Base-by-base conservation (phyloP, 2,797 vertebrate species). In the Acridotheres tristis region DNA sequence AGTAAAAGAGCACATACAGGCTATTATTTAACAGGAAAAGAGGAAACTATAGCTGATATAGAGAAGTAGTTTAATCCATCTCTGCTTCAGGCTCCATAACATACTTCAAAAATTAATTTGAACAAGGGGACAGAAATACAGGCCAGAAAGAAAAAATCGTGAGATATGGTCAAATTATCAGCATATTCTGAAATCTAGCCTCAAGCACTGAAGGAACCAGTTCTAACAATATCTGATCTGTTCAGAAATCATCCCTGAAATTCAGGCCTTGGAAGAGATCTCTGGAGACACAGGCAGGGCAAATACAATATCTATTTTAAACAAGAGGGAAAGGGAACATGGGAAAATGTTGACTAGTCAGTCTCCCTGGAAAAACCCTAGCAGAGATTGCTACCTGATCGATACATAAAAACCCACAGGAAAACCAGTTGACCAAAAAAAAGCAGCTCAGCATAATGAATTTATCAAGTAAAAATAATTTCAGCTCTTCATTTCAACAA, bases 41-140 rank as follows among this genome's bases (percentile, higher is more conserved):
- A 68, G 5, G 50, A 94, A 54, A 88, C 11, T 69, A 34, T 71
- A 19, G 34, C 53, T 90, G 50, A 74, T 77, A 76, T 1, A 89
- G 45, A 89, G 23, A 83, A 93, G 73, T 36, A 83, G 32, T 19
- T 55, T 88, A 45, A 91, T 74, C 57, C 93, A 66, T 80, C 68
- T 89, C 57, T 79, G 75, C 65, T 94, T 93, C 76, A 91, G 88
- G 48, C 76, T 80, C 67, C 26, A 43, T 72, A 91, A 71, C 42
- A 93, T 75, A 78, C 61, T 88, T 88, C 71, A 96, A 82, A 93
- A 94, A 82, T 89, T 93, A 87, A 87, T 92, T 87, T 6, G 15
- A 90, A 78, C 36, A 65, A 53, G 53, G 38, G 23, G 54, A 93
- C 74, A 93, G 61, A 93, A 91, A 89, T 42, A 26, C 16, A 88